phyloP scores from a whole-genome alignment of 1,140 invertebrate species.

The Zeugodacus cucurbitae region DNA sequence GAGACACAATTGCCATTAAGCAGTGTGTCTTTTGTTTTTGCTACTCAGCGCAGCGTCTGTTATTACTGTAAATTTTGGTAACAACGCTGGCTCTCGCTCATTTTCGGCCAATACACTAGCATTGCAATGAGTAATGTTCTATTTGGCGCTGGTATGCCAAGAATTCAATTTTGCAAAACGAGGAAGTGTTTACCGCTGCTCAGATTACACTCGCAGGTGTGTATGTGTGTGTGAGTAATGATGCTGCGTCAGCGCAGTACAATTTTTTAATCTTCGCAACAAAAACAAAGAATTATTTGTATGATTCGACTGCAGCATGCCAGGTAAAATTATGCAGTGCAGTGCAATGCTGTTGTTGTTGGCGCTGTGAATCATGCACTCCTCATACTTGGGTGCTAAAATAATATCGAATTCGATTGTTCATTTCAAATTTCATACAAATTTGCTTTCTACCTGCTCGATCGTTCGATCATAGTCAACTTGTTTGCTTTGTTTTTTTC shows the following conservation, averaged over 20 bases:
- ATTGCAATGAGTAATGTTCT: slow-evolving; percentile 1
- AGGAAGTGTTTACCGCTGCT: background rate
- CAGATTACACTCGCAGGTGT: background rate
- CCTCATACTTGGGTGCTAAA: background rate
- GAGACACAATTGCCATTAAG: background rate
- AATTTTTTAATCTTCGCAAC: background rate
- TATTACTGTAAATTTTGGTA: background rate
- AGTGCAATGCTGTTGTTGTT: background rate
- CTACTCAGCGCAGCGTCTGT: background rate
- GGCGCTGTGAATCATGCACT: background rate
- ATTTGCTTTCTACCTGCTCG: background rate
- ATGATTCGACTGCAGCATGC: background rate
- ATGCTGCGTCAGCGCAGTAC: background rate
- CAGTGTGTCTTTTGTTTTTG: background rate
- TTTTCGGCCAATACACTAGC: background rate
- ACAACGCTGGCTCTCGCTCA: background rate
- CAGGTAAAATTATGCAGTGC: background rate
- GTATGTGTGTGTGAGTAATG: background rate
- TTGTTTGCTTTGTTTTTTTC: background rate
- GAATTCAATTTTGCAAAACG: slow-evolving; percentile 4
- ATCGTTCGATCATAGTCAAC: background rate
- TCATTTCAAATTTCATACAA: background rate
- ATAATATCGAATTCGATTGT: background rate
- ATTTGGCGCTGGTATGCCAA: background rate
- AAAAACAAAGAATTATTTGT: background rate